Evolutionary conservation across 2,797 vertebrate genomes (phyloP), one percentile per base, ranked within the genome.

Genomic region (Phoebastria nigripes): DNA sequence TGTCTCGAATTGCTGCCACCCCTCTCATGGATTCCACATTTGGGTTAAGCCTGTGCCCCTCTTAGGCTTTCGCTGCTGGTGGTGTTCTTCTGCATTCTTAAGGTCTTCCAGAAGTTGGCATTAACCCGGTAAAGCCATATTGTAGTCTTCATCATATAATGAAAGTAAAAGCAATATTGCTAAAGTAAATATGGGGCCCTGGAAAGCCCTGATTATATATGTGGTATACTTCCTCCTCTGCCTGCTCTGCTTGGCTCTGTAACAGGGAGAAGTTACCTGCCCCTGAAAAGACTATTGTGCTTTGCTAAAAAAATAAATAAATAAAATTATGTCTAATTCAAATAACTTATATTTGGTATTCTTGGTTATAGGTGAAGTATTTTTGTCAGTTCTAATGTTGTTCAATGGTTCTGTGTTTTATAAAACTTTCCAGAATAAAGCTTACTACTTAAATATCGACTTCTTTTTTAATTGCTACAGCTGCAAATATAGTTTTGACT

Each of bases 21-120:
- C 3, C 8, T 77, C 24, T 49, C 9, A 16, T 0, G n/a, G 28
- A 61, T 58, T 59, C 31, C 52, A 29, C 37, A 3, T 1, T 2
- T 59, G 33, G 19, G 18, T 91, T 83, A 26, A 90, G 15, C 7
- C 69, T 58, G 11, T n/a, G 80, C 49, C n/a, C 7, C 15, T 83
- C 37, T 61, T 56, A 37, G 20, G 15, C 41, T 82, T 83, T 56
- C 46, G 41, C 26, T 55, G 0, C 31, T 29, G 17, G 22, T 37
- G 21, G 8, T 77, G 80, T 85, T 85, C 33, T 90, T 89, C n/a
- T 63, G 46, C 16, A 9, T 71, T 81, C 47, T 25, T 17, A 22
- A 87, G 15, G 4, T 52, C 33, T 88, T 73, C 28, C 42, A 73
- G 24, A 87, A 89, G 41, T 1, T 79, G 35, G 35, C 46, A 61